Conservation (phyloP, 2,113 vertebrate genomes). For the Xiphophorus maculatus region DNA sequence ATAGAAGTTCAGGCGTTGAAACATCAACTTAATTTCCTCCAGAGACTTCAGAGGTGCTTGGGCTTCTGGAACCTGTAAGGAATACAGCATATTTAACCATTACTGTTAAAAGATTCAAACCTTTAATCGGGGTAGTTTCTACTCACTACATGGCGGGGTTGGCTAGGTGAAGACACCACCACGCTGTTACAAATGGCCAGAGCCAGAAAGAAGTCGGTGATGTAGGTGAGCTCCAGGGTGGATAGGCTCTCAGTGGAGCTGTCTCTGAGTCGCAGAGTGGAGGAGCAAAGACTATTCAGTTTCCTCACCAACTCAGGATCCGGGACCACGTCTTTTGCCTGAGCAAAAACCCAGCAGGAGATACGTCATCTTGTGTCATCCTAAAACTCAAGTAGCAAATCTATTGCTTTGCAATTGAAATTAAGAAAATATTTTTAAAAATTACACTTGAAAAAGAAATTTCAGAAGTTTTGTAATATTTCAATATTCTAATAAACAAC, state of each 20-base stretch:
- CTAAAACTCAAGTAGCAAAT: too few species aligned
- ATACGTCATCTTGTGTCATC: not conserved
- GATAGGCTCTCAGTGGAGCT: slow-evolving; percentile 6
- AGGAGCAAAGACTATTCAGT: slow-evolving; percentile 78
- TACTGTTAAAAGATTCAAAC: not conserved
- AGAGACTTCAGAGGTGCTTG: slow-evolving; percentile 82
- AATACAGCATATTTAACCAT: not conserved
- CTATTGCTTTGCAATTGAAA: too few species aligned
- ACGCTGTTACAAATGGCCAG: slow-evolving; percentile 93
- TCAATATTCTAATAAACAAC: not conserved
- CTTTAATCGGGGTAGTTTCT: not conserved
- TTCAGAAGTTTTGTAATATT: not conserved
- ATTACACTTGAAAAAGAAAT: not conserved
- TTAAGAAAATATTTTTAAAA: not conserved
- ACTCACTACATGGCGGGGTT: slow-evolving; percentile 82
- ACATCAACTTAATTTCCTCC: slow-evolving; percentile 88
- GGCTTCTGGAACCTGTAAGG: slow-evolving; percentile 67
- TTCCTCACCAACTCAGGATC: slow-evolving; percentile 86
- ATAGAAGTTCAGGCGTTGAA: slow-evolving; percentile 85
- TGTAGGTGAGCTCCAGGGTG: slow-evolving; percentile 77
- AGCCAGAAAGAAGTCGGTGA: slow-evolving; percentile 93
- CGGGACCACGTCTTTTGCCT: slow-evolving; percentile 91
- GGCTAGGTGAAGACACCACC: slow-evolving; percentile 87
- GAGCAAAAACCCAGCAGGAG: slow-evolving; percentile 30
- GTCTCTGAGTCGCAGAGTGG: slow-evolving; percentile 16